phyloP scores from a whole-genome alignment of 2,888 invertebrate species.

The Phorcus lineatus region DNA sequence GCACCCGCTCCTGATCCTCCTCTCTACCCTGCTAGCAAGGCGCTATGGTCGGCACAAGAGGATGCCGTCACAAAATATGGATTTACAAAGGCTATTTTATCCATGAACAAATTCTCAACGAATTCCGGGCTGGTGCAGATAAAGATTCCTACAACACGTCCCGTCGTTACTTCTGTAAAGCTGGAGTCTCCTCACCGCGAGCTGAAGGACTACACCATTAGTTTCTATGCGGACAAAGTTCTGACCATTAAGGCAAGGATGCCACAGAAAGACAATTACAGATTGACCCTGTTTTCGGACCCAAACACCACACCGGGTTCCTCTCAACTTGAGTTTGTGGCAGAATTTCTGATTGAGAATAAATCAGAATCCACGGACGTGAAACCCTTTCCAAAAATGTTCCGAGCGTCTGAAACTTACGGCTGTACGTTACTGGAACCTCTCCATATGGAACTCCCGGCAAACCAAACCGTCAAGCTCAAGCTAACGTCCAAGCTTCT shows the following conservation, averaged over 20 bases:
- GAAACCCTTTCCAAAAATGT: conserved; percentile 40
- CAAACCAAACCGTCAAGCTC: conserved; percentile 38
- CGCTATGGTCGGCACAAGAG: neutral
- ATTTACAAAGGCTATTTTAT: neutral
- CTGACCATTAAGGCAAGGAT: neutral
- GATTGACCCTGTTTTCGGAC: neutral
- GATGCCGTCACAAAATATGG: neutral
- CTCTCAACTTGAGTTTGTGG: neutral
- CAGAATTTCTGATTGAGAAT: neutral
- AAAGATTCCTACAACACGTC: neutral
- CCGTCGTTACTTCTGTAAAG: neutral
- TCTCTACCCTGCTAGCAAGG: neutral
- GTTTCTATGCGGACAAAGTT: neutral
- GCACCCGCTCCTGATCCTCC: neutral
- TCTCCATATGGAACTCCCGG: conserved; percentile 44
- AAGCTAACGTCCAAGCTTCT: conserved; percentile 38
- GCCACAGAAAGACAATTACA: neutral
- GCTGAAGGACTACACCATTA: neutral
- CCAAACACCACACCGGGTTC: neutral
- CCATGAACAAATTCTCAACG: neutral
- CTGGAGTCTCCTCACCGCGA: neutral
- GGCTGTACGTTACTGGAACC: conserved; percentile 45
- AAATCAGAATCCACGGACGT: neutral
- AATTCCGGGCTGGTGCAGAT: neutral
- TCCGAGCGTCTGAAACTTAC: conserved; percentile 40